These are phyloP conservation scores for Urosaurus nigricauda DNA, from an alignment of 2,797 vertebrate genomes.

Conservation along the genomic window DNA sequence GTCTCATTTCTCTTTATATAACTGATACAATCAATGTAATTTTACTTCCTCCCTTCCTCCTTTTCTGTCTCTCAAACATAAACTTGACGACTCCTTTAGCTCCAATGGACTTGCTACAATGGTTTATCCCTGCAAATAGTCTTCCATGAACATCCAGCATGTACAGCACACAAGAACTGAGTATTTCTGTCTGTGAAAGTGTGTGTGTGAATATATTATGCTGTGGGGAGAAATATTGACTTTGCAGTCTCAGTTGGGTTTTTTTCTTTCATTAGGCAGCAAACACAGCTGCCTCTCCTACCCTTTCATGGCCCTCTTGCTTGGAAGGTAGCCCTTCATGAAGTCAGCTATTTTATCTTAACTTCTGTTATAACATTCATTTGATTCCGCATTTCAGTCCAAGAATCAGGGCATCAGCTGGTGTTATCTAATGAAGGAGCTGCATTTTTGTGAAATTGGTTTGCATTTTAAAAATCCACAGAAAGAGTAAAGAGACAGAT, in stretches of 20 bases:
- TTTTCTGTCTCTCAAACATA: too few relatives aligned
- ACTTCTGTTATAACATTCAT: not conserved
- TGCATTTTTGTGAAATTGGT: not conserved
- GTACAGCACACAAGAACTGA: not conserved
- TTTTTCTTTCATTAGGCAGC: not conserved
- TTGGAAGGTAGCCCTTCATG: not conserved
- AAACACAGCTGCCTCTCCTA: not conserved
- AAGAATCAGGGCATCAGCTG: not conserved
- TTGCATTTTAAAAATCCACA: not conserved
- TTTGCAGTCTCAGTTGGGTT: not conserved
- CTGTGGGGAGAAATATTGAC: not conserved
- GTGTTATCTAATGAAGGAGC: not conserved
- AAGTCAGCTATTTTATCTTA: not conserved
- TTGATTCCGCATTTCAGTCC: not conserved
- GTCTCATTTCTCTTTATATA: too few relatives aligned
- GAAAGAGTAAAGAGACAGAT: not conserved
- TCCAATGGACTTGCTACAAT: too few relatives aligned
- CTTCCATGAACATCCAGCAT: too few relatives aligned
- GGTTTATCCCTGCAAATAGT: too few relatives aligned
- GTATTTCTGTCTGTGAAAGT: too few relatives aligned
- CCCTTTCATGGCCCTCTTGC: not conserved
- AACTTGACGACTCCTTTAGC: too few relatives aligned
- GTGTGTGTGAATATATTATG: too few relatives aligned
- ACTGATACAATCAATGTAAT: too few relatives aligned
- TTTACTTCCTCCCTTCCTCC: too few relatives aligned